Evolutionary conservation across 2,113 vertebrate species (phyloP).

Genomic region (Nannobrachium achirus): DNA sequence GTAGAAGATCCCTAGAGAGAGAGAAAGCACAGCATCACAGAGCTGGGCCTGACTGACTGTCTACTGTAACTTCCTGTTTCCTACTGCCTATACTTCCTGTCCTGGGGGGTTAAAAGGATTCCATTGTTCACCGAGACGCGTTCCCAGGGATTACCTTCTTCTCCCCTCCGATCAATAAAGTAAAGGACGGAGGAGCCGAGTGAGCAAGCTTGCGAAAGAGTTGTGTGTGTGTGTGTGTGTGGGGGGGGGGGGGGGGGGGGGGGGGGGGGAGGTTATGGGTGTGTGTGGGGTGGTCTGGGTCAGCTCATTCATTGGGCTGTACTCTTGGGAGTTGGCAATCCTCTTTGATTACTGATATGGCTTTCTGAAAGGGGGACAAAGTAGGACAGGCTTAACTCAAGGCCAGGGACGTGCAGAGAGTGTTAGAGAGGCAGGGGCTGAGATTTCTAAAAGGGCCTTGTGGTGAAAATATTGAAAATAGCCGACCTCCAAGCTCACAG

Average conservation of each 20-base stretch:
- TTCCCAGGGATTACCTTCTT: too few species aligned
- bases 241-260: neutral
- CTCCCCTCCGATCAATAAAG: too few species aligned
- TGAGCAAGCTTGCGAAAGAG: neutral
- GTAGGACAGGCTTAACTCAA: constrained; percentile 41
- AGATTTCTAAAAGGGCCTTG: too few species aligned
- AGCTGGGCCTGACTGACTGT: constrained; percentile 34
- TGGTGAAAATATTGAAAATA: too few species aligned
- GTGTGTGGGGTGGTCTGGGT: too few species aligned
- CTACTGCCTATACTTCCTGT: constrained; percentile 42
- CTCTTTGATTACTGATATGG: constrained; percentile 29
- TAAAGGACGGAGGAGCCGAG: neutral
- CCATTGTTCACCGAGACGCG: constrained; percentile 57
- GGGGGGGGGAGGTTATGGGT: too few species aligned
- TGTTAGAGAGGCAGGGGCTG: too few species aligned
- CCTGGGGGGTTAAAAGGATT: constrained; percentile 27
- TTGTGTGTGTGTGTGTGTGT: constrained; percentile 13
- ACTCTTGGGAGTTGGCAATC: constrained; percentile 1
- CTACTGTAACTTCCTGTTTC: constrained; percentile 56
- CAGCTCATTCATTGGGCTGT: neutral
- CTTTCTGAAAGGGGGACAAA: constrained; percentile 42
- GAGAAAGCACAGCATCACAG: constrained; percentile 26
- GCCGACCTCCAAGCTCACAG: too few species aligned
- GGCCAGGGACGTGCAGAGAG: too few species aligned
- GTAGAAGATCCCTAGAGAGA: constrained; percentile 89